Evolutionary conservation across 2,797 vertebrate species (phyloP).

Genomic region (Cryptoblepharus egeriae): DNA sequence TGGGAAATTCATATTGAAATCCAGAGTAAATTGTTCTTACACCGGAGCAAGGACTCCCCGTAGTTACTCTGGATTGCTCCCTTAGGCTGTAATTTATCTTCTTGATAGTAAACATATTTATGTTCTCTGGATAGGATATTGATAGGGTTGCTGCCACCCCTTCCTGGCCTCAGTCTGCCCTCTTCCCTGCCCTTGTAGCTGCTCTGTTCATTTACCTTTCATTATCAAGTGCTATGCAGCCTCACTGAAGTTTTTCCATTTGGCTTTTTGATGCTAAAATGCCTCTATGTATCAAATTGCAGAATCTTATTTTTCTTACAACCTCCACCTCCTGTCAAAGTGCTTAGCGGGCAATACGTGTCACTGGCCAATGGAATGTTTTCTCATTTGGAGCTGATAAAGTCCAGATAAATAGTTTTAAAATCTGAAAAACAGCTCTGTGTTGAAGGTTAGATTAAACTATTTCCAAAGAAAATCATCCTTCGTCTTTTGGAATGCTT

Average conservation of each 20-base stretch:
- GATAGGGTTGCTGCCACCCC: too few relatives aligned
- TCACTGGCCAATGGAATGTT: slow-evolving; percentile 13
- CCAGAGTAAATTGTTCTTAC: too few relatives aligned
- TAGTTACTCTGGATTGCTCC: too few relatives aligned
- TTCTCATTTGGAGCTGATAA: not conserved
- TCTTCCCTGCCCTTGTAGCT: too few relatives aligned
- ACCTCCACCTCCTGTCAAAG: not conserved
- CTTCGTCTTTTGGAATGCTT: slow-evolving; percentile 6
- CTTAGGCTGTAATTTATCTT: too few relatives aligned
- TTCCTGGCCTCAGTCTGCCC: too few relatives aligned
- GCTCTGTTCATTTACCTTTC: not conserved
- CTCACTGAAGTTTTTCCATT: not conserved
- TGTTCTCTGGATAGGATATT: too few relatives aligned
- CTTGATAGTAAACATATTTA: too few relatives aligned
- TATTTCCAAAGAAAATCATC: slow-evolving; percentile 12
- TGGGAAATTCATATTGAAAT: too few relatives aligned
- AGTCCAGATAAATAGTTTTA: not conserved
- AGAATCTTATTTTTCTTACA: slow-evolving; percentile 4
- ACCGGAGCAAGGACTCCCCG: too few relatives aligned
- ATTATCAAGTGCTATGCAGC: not conserved
- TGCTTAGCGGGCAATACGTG: not conserved
- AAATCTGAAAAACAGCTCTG: not conserved
- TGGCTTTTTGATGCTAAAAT: not conserved
- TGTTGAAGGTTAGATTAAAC: not conserved
- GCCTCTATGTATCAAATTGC: not conserved